Evolutionary conservation across 2,888 invertebrate species (phyloP).

Genomic region (Linyphia triangularis): DNA sequence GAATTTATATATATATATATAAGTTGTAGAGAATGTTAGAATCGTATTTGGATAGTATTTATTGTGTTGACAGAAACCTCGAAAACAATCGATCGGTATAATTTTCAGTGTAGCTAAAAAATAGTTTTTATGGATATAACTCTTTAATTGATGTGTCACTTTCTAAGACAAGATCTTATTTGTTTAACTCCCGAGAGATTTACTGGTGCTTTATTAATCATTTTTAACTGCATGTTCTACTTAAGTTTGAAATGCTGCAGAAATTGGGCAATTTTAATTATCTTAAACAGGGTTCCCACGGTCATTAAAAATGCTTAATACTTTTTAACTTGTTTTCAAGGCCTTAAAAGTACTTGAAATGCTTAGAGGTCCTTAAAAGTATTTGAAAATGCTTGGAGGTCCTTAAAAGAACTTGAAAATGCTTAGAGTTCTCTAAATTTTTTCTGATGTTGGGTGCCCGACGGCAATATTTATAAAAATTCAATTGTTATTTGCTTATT

Average conservation of each 20-base stretch:
- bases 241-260: slow-evolving; percentile 14
- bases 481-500: no score
- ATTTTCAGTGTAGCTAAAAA: slow-evolving; percentile 45
- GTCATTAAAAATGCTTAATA: no score
- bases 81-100: neutral
- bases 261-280: neutral
- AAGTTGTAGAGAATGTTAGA: slow-evolving; percentile 71
- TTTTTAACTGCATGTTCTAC: slow-evolving; percentile 44
- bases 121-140: slow-evolving; percentile 18
- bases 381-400: no score
- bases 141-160: neutral
- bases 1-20: slow-evolving; percentile 69
- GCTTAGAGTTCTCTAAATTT: no score
- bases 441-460: no score
- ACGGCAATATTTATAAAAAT: no score
- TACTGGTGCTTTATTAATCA: slow-evolving; percentile 51
- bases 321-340: no score
- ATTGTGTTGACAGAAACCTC: slow-evolving; percentile 70
- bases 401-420: no score
- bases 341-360: no score
- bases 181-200: slow-evolving; percentile 25
- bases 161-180: slow-evolving; percentile 23
- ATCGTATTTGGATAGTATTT: slow-evolving; percentile 73
- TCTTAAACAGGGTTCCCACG: no score
- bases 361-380: no score